These are phyloP conservation scores for Acyrthosiphon pisum DNA, from an alignment of 1,140 invertebrate genomes.

Conservation along the genomic window DNA sequence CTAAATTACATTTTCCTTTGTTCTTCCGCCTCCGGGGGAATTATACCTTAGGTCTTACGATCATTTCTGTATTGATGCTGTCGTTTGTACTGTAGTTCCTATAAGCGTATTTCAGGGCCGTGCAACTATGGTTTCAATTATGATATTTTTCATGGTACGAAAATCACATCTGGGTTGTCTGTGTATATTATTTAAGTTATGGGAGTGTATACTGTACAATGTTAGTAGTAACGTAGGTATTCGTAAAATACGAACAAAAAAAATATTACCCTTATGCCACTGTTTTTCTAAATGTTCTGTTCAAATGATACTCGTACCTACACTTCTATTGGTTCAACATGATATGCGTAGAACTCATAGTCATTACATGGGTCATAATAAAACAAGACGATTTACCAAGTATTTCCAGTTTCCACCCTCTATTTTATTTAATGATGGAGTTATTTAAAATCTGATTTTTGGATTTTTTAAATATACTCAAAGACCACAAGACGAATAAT, in stretches of 20 bases:
- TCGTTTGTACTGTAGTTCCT: background rate
- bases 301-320: background rate
- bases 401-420: too few relatives aligned
- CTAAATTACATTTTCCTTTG: conserved; percentile 43
- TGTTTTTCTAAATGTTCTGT: background rate
- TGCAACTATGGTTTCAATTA: background rate
- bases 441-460: too few relatives aligned
- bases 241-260: background rate
- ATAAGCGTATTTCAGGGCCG: background rate
- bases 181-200: background rate
- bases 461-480: too few relatives aligned
- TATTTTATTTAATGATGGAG: too few relatives aligned
- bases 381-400: too few relatives aligned
- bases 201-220: background rate
- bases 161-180: background rate
- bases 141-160: background rate
- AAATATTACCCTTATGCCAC: background rate
- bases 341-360: too few relatives aligned
- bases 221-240: background rate
- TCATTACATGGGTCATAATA: too few relatives aligned
- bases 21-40: background rate
- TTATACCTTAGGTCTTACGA: background rate
- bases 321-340: too few relatives aligned
- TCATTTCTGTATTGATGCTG: conserved; percentile 15
- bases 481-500: too few relatives aligned